Conservation (phyloP, 2,113 vertebrate genomes). For the Spea multiplicata region DNA sequence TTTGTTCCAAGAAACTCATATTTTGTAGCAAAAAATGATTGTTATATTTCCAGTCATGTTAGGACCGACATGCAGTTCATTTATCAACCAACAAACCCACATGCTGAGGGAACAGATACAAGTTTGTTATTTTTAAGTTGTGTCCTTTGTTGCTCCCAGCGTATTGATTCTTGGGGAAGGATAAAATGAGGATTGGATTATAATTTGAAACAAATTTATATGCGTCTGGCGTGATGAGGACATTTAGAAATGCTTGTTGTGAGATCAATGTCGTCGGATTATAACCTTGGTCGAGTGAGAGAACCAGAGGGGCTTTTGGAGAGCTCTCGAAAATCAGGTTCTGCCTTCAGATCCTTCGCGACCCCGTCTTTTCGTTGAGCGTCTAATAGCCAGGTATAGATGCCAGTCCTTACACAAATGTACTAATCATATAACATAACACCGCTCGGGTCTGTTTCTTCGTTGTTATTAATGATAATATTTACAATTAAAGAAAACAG, state of each 20-base stretch:
- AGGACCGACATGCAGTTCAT: too few species aligned
- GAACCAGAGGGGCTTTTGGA: neutral
- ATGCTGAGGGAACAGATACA: neutral
- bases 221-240: neutral
- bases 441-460: too few species aligned
- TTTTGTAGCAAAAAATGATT: too few species aligned
- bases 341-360: neutral
- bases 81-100: neutral
- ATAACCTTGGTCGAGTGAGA: neutral
- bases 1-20: too few species aligned
- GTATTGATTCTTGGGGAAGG: conserved; percentile 12
- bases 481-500: too few species aligned
- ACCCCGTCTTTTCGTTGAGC: neutral
- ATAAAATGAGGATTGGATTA: neutral
- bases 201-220: neutral
- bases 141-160: neutral
- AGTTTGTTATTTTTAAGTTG: neutral
- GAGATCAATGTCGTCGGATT: conserved; percentile 4
- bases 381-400: neutral
- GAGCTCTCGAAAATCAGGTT: neutral
- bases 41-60: too few species aligned
- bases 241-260: neutral
- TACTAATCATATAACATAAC: too few species aligned
- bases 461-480: too few species aligned
- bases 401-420: too few species aligned